These are phyloP conservation scores for Dipodomys stephensi DNA, from an alignment of 2,113 vertebrate genomes.

Conservation along the genomic window DNA sequence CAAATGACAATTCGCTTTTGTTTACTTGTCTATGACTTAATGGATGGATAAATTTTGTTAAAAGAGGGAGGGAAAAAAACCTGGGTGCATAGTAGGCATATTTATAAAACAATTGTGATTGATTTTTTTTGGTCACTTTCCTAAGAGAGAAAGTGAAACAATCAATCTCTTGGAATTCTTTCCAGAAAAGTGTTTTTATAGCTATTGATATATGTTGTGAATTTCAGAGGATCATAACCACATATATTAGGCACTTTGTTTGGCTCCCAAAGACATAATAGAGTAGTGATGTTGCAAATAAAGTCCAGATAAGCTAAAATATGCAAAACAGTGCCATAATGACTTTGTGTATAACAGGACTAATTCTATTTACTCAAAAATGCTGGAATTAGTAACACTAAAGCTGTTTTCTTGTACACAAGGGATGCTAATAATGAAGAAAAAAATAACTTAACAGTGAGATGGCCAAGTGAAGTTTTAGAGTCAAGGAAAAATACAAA, in stretches of 20 bases:
- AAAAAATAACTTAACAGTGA: slow-evolving; percentile 44
- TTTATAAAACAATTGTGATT: slow-evolving; percentile 90
- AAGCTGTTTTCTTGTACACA: slow-evolving; percentile 58
- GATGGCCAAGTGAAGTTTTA: slow-evolving; percentile 34
- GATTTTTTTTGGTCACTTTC: slow-evolving; percentile 84
- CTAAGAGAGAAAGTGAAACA: slow-evolving; percentile 80
- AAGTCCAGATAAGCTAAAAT: slow-evolving; percentile 68
- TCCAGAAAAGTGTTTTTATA: slow-evolving; percentile 84
- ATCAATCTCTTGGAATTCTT: slow-evolving; percentile 85
- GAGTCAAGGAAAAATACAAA: slow-evolving; percentile 67
- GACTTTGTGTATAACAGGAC: slow-evolving; percentile 61
- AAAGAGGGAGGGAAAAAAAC: slow-evolving; percentile 77
- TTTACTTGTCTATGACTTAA: slow-evolving; percentile 88
- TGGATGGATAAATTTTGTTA: slow-evolving; percentile 86
- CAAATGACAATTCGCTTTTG: slow-evolving; percentile 90
- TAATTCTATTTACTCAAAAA: slow-evolving; percentile 79
- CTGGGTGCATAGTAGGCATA: slow-evolving; percentile 86
- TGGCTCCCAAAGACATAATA: slow-evolving; percentile 61
- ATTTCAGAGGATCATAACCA: slow-evolving; percentile 69
- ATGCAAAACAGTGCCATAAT: slow-evolving; percentile 77
- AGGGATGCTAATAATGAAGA: slow-evolving; percentile 46
- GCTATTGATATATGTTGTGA: slow-evolving; percentile 75
- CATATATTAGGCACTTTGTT: slow-evolving; percentile 57
- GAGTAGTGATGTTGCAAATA: background rate
- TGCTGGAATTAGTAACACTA: slow-evolving; percentile 76